Conservation (phyloP, 2,888 invertebrate genomes). For the Pseudeuparius sepicola region DNA sequence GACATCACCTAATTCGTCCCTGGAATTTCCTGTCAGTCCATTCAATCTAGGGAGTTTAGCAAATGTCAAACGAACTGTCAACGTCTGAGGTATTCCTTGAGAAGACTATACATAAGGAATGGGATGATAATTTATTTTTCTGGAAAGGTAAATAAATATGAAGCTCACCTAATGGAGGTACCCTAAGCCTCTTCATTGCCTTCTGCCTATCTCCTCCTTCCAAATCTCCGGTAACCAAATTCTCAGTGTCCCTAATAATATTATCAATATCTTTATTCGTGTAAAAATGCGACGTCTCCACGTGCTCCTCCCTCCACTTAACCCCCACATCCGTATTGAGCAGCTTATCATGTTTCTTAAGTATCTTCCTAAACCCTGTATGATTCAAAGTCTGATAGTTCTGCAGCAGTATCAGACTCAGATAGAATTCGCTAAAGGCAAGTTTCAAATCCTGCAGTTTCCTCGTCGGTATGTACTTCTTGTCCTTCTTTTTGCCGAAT, state of each 20-base stretch:
- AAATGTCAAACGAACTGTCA: too few relatives aligned
- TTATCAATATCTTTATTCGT: constrained; percentile 78
- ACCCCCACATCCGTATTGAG: constrained; percentile 51
- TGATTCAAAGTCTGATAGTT: constrained; percentile 84
- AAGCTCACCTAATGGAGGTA: constrained; percentile 50
- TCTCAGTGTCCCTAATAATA: constrained; percentile 71
- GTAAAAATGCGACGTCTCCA: constrained; percentile 76
- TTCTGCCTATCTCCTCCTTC: constrained; percentile 73
- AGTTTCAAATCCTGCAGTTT: constrained; percentile 75
- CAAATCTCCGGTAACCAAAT: constrained; percentile 54
- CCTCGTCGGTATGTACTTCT: constrained; percentile 45
- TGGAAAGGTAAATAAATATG: too few relatives aligned
- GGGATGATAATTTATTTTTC: too few relatives aligned
- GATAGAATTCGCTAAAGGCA: constrained; percentile 84
- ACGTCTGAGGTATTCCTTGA: too few relatives aligned
- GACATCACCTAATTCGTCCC: too few relatives aligned
- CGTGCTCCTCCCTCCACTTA: constrained; percentile 67
- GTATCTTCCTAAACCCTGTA: constrained; percentile 81
- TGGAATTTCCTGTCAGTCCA: too few relatives aligned
- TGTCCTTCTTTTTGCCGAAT: constrained; percentile 31
- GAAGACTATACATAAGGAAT: too few relatives aligned
- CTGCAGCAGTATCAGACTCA: constrained; percentile 74
- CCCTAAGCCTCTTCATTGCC: constrained; percentile 65
- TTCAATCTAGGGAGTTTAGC: too few relatives aligned
- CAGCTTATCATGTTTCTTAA: constrained; percentile 84